Evolutionary conservation across 2,113 vertebrate species (phyloP).

Genomic region (Chaenocephalus aceratus): DNA sequence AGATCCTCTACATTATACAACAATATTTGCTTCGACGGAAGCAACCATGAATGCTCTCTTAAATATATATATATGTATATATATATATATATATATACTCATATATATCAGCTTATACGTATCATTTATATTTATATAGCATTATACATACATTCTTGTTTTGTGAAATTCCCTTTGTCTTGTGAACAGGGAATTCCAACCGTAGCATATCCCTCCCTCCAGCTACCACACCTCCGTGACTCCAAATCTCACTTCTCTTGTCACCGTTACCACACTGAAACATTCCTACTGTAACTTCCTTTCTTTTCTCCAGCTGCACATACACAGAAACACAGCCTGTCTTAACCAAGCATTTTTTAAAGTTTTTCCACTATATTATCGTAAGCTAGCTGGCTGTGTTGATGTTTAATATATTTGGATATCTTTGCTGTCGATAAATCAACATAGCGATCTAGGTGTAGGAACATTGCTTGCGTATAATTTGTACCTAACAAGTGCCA

Average conservation of each 20-base stretch:
- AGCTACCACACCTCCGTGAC: constrained; percentile 35
- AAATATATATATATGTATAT: constrained; percentile 74
- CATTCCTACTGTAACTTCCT: constrained; percentile 28
- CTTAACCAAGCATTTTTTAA: constrained; percentile 17
- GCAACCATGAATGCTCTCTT: constrained; percentile 69
- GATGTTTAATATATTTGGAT: constrained; percentile 59
- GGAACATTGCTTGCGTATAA: constrained; percentile 11
- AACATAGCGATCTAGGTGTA: constrained; percentile 38
- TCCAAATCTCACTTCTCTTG: constrained; percentile 32
- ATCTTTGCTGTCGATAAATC: constrained; percentile 48
- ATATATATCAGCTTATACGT: constrained; percentile 78
- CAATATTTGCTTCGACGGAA: constrained; percentile 72
- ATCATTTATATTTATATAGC: constrained; percentile 76
- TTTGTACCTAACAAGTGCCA: constrained; percentile 23
- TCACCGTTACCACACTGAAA: constrained; percentile 9
- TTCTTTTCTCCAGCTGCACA: constrained; percentile 29
- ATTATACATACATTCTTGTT: constrained; percentile 84
- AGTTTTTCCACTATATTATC: constrained; percentile 27
- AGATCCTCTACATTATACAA: constrained; percentile 75
- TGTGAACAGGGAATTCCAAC: constrained; percentile 63
- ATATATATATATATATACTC: constrained; percentile 73
- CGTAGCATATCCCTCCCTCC: constrained; percentile 46
- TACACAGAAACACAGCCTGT: constrained; percentile 33
- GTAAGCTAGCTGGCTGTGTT: constrained; percentile 20
- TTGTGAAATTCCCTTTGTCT: constrained; percentile 72